Evolutionary conservation across 2,888 invertebrate genomes (phyloP).

Genomic region (Spialia ferax): DNA sequence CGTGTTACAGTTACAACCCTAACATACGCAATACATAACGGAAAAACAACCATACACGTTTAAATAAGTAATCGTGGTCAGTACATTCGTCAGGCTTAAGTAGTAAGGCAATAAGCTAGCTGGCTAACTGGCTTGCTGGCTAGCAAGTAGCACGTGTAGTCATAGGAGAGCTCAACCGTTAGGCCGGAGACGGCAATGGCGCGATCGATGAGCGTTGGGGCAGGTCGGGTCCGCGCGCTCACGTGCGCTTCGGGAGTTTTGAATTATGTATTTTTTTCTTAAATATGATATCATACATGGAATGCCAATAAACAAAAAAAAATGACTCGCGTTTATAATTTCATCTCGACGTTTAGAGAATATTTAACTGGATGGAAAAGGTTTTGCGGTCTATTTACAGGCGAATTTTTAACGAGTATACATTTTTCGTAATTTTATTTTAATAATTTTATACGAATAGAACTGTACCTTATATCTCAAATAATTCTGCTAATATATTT

Average conservation of each 20-base stretch:
- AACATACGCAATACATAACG: neutral
- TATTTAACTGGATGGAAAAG: too few species aligned
- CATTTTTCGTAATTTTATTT: too few species aligned
- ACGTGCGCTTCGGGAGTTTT: constrained; percentile 46
- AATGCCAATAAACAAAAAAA: neutral
- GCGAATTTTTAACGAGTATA: too few species aligned
- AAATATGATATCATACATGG: neutral
- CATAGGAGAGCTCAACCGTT: constrained; percentile 51
- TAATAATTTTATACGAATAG: too few species aligned
- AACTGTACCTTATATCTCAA: too few species aligned
- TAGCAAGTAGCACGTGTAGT: constrained; percentile 8
- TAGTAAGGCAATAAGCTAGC: neutral
- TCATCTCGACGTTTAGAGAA: neutral
- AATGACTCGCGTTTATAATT: neutral
- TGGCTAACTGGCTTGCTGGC: too few species aligned
- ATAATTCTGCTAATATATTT: too few species aligned
- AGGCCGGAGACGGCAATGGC: constrained; percentile 56
- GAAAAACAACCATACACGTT: neutral
- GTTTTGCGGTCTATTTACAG: too few species aligned
- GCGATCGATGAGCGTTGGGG: constrained; percentile 74
- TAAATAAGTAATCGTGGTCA: neutral
- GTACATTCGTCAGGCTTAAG: neutral
- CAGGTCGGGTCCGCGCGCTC: constrained; percentile 69
- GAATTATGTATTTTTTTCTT: constrained; percentile 1
- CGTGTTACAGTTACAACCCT: neutral